Evolutionary conservation across 2,113 vertebrate species (phyloP), one percentile per base, ranked within the genome.

Genomic region (Polypterus senegalus): DNA sequence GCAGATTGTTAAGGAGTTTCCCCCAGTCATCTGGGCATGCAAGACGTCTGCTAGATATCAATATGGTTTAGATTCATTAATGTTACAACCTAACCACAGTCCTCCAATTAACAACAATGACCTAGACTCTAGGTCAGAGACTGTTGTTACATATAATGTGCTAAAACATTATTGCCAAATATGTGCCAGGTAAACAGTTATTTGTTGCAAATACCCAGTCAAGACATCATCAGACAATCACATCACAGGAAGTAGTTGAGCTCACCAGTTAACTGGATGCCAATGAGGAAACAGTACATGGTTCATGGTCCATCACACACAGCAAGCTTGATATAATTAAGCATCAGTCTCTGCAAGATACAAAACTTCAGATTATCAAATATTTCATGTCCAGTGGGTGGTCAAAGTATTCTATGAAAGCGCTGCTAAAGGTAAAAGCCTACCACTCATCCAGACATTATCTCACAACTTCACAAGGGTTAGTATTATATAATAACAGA

Each of bases 11-110:
- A 71, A 66, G 9, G 62, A 66, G 48, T 60, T n/a, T 44, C 27
- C 59, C 3, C 58, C 64, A 46, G 60, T 46, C 6, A 63, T 65
- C 8, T 67, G 68, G 67, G 57, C 49, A 5, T 67, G 64, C 63
- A 64, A 71, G 9, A 64, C 43, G 27, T 65, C 64, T 7, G 59
- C 64, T n/a, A 47, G 3, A 4, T 71, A 61, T 52, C 49, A 65
- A 5, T 62, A 63, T 27, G 44, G 64, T 7, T 46, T 61, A 9
- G 60, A 64, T 9, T 7, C 3, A 7, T 68, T 62, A 10, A 48
- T 44, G 9, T 1, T 65, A 2, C 58, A 71, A 2, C 66, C 9
- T 3, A 58, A 67, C 4, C 67, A 71, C 48, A 71, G 67, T 5
- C 66, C 55, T 3, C 27, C 65, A 2, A 63, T 70, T 1, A 68